These are phyloP conservation scores for Helleia helle DNA, from an alignment of 2,888 invertebrate species.

Conservation along the genomic window DNA sequence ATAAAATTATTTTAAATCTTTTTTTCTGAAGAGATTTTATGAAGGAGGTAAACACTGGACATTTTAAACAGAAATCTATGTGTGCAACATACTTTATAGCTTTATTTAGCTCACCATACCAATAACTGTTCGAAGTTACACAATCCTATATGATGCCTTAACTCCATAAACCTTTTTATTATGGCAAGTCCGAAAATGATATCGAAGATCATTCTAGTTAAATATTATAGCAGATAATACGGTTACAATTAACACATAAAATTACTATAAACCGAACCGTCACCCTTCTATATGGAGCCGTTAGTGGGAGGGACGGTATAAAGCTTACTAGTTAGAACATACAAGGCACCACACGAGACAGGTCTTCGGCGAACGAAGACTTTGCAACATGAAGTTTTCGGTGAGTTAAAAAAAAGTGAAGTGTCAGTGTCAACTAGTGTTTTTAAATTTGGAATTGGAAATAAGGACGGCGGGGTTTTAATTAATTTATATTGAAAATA, in stretches of 20 bases:
- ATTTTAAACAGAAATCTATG: too few species aligned
- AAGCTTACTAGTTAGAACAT: slow-evolving; percentile 35
- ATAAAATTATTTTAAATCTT: too few species aligned
- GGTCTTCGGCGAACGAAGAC: slow-evolving; percentile 69
- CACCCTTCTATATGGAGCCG: slow-evolving; percentile 36
- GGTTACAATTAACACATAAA: slow-evolving; percentile 52
- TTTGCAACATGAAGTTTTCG: slow-evolving; percentile 68
- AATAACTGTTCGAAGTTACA: too few species aligned
- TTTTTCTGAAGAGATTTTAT: too few species aligned
- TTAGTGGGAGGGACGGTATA: slow-evolving; percentile 67
- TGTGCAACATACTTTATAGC: too few species aligned
- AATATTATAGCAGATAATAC: slow-evolving; percentile 29
- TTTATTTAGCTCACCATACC: too few species aligned
- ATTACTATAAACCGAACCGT: slow-evolving; percentile 38
- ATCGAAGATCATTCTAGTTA: slow-evolving; percentile 19
- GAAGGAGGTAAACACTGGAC: too few species aligned
- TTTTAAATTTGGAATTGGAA: slow-evolving; percentile 7
- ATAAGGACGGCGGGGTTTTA: slow-evolving; percentile 5
- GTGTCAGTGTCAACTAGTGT: slow-evolving; percentile 21
- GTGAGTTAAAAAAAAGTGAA: slow-evolving; percentile 44
- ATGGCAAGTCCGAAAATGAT: too few species aligned
- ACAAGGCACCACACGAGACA: slow-evolving; percentile 48
- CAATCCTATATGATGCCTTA: too few species aligned
- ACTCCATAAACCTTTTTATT: too few species aligned
- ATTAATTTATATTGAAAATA: neutral